Evolutionary conservation across 1,140 invertebrate species (phyloP).

Genomic region (Hylaeus volcanicus): DNA sequence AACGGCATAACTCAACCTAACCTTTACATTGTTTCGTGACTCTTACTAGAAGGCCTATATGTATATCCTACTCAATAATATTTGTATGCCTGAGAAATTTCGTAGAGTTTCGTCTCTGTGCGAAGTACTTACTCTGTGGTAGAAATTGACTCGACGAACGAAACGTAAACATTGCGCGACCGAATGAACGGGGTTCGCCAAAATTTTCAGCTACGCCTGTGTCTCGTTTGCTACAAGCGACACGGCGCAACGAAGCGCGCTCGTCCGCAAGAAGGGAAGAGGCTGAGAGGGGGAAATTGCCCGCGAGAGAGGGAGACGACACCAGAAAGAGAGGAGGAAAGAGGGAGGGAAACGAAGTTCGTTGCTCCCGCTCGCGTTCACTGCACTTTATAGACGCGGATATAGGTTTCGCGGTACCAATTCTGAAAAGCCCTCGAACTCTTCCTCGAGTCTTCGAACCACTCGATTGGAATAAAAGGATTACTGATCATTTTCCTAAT

Average conservation of each 20-base stretch:
- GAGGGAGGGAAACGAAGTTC: conserved; percentile 67
- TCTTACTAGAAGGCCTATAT: too few species aligned
- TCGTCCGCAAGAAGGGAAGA: conserved; percentile 45
- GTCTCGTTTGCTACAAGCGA: conserved; percentile 56
- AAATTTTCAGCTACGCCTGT: conserved; percentile 30
- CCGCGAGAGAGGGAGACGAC: conserved; percentile 40
- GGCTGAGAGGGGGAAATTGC: conserved; percentile 31
- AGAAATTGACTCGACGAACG: neutral
- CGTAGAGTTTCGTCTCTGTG: too few species aligned
- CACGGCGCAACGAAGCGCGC: conserved; percentile 4
- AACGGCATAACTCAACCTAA: too few species aligned
- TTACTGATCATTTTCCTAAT: neutral
- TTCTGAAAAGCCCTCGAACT: conserved; percentile 56
- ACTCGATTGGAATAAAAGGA: conserved; percentile 21
- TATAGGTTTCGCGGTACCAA: conserved; percentile 69
- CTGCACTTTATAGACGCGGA: conserved; percentile 73
- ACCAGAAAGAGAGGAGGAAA: conserved; percentile 42
- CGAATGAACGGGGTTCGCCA: neutral
- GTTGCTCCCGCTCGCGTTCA: conserved; percentile 76
- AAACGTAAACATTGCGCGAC: neutral
- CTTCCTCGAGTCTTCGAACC: conserved; percentile 17
- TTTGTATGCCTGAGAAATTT: too few species aligned
- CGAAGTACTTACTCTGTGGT: neutral
- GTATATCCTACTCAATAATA: too few species aligned
- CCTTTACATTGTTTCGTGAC: too few species aligned